A percentile compares a stretch with the other conserved stretches of the same genome.
phyloP scores from a whole-genome alignment of 2,113 vertebrate genomes.

The Alethe diademata region DNA sequence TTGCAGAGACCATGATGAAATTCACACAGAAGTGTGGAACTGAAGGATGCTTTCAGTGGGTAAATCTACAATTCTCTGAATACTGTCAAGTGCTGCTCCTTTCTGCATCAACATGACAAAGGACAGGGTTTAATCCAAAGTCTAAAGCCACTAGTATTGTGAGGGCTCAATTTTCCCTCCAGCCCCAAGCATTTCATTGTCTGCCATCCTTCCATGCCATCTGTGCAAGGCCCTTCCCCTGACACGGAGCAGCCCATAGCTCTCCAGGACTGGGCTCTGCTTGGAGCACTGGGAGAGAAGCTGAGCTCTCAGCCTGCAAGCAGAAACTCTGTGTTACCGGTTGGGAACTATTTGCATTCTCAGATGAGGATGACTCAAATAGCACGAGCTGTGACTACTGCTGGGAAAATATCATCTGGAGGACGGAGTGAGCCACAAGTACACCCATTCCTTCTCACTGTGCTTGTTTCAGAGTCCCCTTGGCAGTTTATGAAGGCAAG shows the following conservation, averaged over 20 bases:
- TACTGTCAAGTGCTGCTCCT: not conserved
- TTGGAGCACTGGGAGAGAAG: not conserved
- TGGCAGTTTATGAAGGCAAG: not conserved
- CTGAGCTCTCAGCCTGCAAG: not conserved
- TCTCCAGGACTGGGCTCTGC: not conserved
- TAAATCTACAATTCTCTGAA: not conserved
- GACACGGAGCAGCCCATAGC: fast-evolving
- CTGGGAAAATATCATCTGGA: conserved; percentile 55
- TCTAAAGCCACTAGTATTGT: not conserved
- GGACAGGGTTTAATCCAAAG: not conserved
- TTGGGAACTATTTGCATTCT: conserved; percentile 32
- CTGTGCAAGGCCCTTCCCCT: not conserved
- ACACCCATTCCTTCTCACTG: not conserved
- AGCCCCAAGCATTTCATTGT: not conserved
- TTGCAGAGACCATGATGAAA: not conserved
- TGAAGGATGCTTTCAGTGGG: not conserved
- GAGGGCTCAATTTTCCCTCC: not conserved
- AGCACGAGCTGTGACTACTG: conserved; percentile 50
- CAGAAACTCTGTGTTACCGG: not conserved
- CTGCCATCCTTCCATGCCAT: not conserved
- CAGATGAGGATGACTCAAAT: conserved; percentile 51
- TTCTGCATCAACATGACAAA: not conserved
- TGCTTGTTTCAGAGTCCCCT: not conserved
- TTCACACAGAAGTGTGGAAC: not conserved
- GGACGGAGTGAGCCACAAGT: conserved; percentile 17